Conservation (phyloP, 1,140 invertebrate genomes). For the Odontomachus brunneus region DNA sequence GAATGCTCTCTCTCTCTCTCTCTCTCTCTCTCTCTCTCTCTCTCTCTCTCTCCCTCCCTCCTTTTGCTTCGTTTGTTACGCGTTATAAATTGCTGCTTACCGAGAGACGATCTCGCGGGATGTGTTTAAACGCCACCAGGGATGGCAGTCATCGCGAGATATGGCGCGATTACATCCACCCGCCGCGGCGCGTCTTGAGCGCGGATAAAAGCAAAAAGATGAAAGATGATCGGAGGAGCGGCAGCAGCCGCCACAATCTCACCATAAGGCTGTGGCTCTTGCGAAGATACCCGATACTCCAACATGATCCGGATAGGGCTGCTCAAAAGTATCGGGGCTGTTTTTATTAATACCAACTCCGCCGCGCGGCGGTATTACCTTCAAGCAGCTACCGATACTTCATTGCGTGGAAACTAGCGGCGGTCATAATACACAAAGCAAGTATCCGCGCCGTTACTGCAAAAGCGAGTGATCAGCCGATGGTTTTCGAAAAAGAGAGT, state of each 20-base stretch:
- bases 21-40: too few relatives aligned
- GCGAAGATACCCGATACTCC: constrained; percentile 37
- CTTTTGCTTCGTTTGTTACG: constrained; percentile 22
- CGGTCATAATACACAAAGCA: too few relatives aligned
- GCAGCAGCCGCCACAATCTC: constrained; percentile 6
- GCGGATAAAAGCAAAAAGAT: constrained; percentile 36
- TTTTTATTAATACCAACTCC: constrained; percentile 20
- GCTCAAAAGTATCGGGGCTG: constrained; percentile 30
- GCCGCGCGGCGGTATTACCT: background rate
- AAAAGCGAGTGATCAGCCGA: constrained; percentile 6
- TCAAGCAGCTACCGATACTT: constrained; percentile 7
- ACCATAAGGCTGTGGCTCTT: constrained; percentile 2
- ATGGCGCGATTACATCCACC: background rate
- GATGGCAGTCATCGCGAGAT: background rate
- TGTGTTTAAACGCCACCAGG: background rate
- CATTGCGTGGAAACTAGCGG: background rate
- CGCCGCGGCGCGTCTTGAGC: too few relatives aligned
- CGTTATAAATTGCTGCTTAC: constrained; percentile 43
- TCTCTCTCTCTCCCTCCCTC: too few relatives aligned
- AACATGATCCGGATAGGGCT: constrained; percentile 35
- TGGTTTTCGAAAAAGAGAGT: background rate
- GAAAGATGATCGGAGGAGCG: constrained; percentile 34
- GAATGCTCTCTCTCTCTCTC: too few relatives aligned
- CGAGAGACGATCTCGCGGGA: background rate
- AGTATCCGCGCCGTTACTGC: background rate